These are phyloP conservation scores for Augochlorella aurata DNA, from an alignment of 2,888 invertebrate genomes.

Conservation along the genomic window DNA sequence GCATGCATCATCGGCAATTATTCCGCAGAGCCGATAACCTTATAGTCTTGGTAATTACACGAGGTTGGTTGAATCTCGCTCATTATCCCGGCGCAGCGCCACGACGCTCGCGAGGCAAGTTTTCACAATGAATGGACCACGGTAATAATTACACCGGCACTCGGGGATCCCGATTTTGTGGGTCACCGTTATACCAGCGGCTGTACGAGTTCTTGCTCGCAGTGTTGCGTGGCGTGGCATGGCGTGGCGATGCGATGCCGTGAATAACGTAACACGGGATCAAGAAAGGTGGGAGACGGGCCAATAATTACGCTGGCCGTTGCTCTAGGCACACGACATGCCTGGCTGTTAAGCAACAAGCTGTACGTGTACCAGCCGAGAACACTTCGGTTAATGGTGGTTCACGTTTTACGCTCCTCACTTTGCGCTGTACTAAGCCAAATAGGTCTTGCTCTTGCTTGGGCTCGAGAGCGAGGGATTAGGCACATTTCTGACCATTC, in stretches of 20 bases:
- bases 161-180: constrained; percentile 51
- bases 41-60: constrained; percentile 33
- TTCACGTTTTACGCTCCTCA: constrained; percentile 48
- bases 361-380: constrained; percentile 48
- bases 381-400: constrained; percentile 54
- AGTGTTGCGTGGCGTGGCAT: constrained; percentile 19
- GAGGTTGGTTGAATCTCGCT: constrained; percentile 14
- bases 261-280: constrained; percentile 51
- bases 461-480: background rate
- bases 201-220: constrained; percentile 11
- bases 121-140: constrained; percentile 39
- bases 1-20: constrained; percentile 44
- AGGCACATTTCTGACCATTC: background rate
- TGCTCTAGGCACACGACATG: constrained; percentile 65
- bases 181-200: constrained; percentile 47
- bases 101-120: constrained; percentile 9
- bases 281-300: constrained; percentile 50
- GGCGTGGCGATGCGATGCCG: constrained; percentile 1
- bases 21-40: constrained; percentile 23
- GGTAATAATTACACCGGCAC: constrained; percentile 49
- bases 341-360: constrained; percentile 66
- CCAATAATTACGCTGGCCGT: constrained; percentile 70
- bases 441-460: background rate
- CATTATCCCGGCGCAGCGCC: constrained; percentile 30
- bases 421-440: background rate